These are phyloP conservation scores for Thymelicus acteon DNA, from an alignment of 2,888 invertebrate species.

Conservation along the genomic window DNA sequence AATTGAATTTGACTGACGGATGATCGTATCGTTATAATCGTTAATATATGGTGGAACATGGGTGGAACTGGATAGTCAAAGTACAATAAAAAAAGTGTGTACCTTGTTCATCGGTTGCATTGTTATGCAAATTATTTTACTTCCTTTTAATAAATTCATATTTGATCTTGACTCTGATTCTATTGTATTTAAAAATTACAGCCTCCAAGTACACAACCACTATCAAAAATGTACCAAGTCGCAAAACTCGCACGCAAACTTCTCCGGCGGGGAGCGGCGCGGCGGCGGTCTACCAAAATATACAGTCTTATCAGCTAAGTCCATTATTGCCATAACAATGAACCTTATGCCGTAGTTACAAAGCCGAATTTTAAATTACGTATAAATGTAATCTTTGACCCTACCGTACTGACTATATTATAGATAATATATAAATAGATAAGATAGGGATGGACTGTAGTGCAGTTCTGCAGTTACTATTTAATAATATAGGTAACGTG, in stretches of 20 bases:
- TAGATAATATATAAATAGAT: too few relatives aligned
- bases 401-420: not conserved
- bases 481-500: too few relatives aligned
- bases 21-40: too few relatives aligned
- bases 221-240: constrained; percentile 27
- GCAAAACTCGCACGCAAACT: too few relatives aligned
- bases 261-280: not conserved
- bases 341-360: constrained; percentile 29
- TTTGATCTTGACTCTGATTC: constrained; percentile 44
- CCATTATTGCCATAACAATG: constrained; percentile 30
- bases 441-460: not conserved
- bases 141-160: constrained; percentile 71
- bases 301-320: constrained; percentile 55
- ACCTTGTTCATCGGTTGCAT: constrained; percentile 73
- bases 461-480: too few relatives aligned
- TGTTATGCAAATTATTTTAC: constrained; percentile 71
- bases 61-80: constrained; percentile 27
- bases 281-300: constrained; percentile 24
- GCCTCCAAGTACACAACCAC: not conserved
- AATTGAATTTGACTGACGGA: constrained; percentile 7
- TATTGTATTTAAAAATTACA: too few relatives aligned
- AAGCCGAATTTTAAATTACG: constrained; percentile 39
- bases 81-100: constrained; percentile 44
- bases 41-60: too few relatives aligned
- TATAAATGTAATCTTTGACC: constrained; percentile 45